A percentile compares a stretch with the other conserved stretches of the same genome.
phyloP scores from a whole-genome alignment of 2,888 invertebrate genomes.

The Trypoxylon attenuatum region DNA sequence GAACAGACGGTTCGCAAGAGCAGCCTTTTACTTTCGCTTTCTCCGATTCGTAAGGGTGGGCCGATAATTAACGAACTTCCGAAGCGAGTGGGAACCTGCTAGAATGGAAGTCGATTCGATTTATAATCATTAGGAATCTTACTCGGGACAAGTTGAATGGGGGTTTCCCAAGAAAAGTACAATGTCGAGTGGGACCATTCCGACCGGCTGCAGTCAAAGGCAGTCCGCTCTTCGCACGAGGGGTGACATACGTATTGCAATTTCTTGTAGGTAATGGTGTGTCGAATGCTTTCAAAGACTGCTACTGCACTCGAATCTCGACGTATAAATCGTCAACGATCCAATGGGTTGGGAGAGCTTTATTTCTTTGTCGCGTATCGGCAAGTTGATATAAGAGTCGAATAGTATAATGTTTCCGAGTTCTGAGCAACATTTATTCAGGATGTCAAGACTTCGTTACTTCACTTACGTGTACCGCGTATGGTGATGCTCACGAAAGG shows the following conservation, averaged over 20 bases:
- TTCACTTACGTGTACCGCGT: too few species aligned
- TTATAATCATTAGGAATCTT: background rate
- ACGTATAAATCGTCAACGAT: constrained; percentile 18
- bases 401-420: too few species aligned
- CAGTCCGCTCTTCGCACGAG: constrained; percentile 10
- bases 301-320: constrained; percentile 10
- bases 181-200: background rate
- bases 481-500: too few species aligned
- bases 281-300: constrained; percentile 5
- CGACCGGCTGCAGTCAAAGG: constrained; percentile 7
- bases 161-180: background rate
- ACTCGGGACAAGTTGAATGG: background rate
- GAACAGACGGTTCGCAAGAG: background rate
- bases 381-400: constrained; percentile 6
- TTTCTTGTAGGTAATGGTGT: constrained; percentile 4
- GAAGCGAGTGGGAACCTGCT: background rate
- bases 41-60: background rate
- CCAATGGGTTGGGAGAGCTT: background rate
- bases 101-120: background rate
- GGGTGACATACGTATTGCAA: constrained; percentile 2
- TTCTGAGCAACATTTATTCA: too few species aligned
- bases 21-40: background rate
- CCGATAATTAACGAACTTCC: background rate
- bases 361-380: constrained; percentile 15
- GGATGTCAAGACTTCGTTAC: too few species aligned